Base-by-base conservation (phyloP, 2,888 invertebrate genomes). In the Arge pagana region DNA sequence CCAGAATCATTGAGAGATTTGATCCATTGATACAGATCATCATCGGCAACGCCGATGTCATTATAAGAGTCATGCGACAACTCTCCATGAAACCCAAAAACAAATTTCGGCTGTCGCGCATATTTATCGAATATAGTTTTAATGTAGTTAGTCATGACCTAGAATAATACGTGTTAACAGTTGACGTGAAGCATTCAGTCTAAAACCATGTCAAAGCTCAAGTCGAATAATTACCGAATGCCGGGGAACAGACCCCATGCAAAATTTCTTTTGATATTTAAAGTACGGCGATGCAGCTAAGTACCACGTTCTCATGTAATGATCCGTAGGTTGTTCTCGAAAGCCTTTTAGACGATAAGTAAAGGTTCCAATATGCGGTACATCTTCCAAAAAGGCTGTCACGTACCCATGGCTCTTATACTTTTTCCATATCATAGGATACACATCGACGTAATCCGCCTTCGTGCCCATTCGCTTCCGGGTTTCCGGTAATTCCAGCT, bases 341-440 rank as follows among this genome's bases (percentile, higher is more conserved):
- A 96, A 96, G 0, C 96, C 96, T 60, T 89, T 89, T 70, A 96
- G 82, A 6, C 96, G 83, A 74, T 93, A 93, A 2, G 92, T 92
- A 71, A 96, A 97, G 0, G 93, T 93, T 0, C 95, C 95, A 18
- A 89, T 83, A 65, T 82, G 79, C 0, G 92, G 89, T 62, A 87
- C 83, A 70, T 97, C 96, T 71, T 97, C 96, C 64, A 89, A 88
- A 73, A 89, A 96, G 0, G 88, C 89, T 2, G 92, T 90, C 19
- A 85, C 82, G 53, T 79, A 81, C 65, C 91, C 90, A 43, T 83
- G 81, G 2, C 83, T 77, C 48, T 83, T 83, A 60, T 87, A 87
- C 48, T 89, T 84, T 60, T 90, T 87, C 89, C 95, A 96, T 57
- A 95, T 83, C 78, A 94, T 89, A 0, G 93, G 93, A 78, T 90